These are phyloP conservation scores for Ctenicera cuprea DNA, from an alignment of 2,888 invertebrate species.

Conservation along the genomic window DNA sequence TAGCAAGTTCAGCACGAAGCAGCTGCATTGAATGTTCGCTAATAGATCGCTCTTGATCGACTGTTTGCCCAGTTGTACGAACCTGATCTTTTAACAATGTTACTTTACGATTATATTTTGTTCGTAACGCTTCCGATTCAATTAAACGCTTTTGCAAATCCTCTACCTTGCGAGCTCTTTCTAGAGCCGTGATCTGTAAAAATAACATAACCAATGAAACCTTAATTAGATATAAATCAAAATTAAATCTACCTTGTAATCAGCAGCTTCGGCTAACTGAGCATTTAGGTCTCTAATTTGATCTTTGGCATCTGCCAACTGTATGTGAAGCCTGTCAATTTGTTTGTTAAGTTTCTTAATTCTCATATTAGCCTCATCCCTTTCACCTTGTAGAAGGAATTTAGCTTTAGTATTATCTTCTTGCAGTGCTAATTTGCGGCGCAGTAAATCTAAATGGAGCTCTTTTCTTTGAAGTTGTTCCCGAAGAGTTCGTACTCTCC, in stretches of 20 bases:
- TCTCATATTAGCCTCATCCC: constrained; percentile 81
- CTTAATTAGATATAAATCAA: neutral
- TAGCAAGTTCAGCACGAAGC: constrained; percentile 84
- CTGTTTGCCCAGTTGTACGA: constrained; percentile 79
- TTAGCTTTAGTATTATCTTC: constrained; percentile 83
- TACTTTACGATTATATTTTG: constrained; percentile 84
- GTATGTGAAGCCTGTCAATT: constrained; percentile 86
- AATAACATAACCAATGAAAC: neutral
- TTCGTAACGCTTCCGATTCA: constrained; percentile 86
- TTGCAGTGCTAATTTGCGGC: constrained; percentile 90
- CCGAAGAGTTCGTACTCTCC: constrained; percentile 88
- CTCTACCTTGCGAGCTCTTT: constrained; percentile 88
- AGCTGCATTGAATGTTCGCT: constrained; percentile 82
- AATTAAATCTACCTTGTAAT: constrained; percentile 84
- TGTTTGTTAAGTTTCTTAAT: constrained; percentile 89
- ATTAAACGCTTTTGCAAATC: constrained; percentile 88
- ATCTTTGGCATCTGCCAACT: constrained; percentile 87
- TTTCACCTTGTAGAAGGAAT: constrained; percentile 79
- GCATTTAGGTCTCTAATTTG: constrained; percentile 90
- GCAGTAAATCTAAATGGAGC: constrained; percentile 90
- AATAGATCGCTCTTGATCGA: constrained; percentile 82
- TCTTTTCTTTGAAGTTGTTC: constrained; percentile 95
- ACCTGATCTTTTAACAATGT: constrained; percentile 84
- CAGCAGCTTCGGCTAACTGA: constrained; percentile 89
- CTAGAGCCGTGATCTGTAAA: constrained; percentile 85